These are phyloP conservation scores for Ethmia dodecea DNA, from an alignment of 2,888 invertebrate species.

Conservation along the genomic window DNA sequence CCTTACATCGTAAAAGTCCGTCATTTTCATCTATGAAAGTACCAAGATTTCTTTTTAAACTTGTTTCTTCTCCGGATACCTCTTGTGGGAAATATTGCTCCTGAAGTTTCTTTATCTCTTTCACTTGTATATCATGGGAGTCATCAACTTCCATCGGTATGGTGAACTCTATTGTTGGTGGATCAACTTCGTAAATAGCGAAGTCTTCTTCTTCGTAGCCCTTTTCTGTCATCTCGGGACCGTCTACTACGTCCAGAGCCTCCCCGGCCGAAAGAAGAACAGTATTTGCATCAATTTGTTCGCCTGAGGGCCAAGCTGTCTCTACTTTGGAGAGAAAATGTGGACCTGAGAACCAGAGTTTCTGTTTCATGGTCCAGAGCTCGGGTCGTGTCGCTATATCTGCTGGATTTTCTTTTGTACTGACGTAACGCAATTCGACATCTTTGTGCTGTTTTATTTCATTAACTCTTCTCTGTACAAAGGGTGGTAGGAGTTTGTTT, in stretches of 20 bases:
- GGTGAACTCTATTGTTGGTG: too few species aligned
- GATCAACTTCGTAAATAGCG: too few species aligned
- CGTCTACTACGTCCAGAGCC: too few species aligned
- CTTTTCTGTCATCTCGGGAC: too few species aligned
- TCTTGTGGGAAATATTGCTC: not conserved
- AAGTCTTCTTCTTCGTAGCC: too few species aligned
- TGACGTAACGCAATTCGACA: not conserved
- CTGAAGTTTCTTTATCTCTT: not conserved
- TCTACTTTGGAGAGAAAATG: not conserved
- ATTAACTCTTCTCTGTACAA: slow-evolving; percentile 12
- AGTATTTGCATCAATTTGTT: not conserved
- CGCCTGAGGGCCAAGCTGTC: not conserved
- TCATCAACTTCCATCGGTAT: not conserved
- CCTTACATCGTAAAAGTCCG: slow-evolving; percentile 1
- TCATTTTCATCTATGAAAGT: slow-evolving; percentile 1
- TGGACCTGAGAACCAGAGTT: not conserved
- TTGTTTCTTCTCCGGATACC: not conserved
- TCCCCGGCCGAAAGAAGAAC: not conserved
- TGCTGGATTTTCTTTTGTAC: slow-evolving; percentile 1
- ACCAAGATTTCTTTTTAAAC: not conserved
- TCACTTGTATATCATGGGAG: not conserved
- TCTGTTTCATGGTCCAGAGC: not conserved
- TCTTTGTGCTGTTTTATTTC: slow-evolving; percentile 12
- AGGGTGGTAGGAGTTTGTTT: slow-evolving; percentile 16
- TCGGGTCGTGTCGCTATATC: slow-evolving; percentile 2